Conservation (phyloP, 1,140 invertebrate genomes). For the Atta cephalotes region DNA sequence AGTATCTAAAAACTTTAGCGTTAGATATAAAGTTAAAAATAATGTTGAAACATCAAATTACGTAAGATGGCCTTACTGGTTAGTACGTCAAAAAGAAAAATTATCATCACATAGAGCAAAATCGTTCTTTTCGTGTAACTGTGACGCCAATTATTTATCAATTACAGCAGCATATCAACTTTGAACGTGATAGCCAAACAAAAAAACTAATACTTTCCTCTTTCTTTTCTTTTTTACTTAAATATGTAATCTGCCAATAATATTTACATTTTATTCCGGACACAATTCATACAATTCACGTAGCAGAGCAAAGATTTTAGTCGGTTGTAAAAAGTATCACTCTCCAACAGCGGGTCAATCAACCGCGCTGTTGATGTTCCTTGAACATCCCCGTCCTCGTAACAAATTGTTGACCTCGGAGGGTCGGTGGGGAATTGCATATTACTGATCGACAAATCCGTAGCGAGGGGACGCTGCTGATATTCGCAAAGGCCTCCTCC, state of each 20-base stretch:
- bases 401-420: conserved; percentile 76
- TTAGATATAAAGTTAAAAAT: too few relatives aligned
- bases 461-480: conserved; percentile 59
- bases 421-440: conserved; percentile 68
- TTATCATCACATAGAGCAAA: too few relatives aligned
- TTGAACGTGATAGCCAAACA: not conserved
- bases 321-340: conserved; percentile 21
- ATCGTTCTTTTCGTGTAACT: not conserved
- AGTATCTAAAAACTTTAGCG: too few relatives aligned
- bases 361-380: conserved; percentile 70
- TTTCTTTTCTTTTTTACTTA: not conserved
- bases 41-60: too few relatives aligned
- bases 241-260: not conserved
- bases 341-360: conserved; percentile 69
- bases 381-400: conserved; percentile 67
- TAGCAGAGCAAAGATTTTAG: not conserved
- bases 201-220: not conserved
- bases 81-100: too few relatives aligned
- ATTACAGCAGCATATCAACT: not conserved
- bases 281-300: not conserved
- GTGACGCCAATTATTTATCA: not conserved
- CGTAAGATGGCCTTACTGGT: too few relatives aligned
- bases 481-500: conserved; percentile 43
- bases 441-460: conserved; percentile 63
- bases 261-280: conserved; percentile 5